A percentile compares a stretch with the other conserved stretches of the same genome.
These are phyloP conservation scores for Chaetorhynchus papuensis DNA, from an alignment of 2,113 vertebrate genomes.

Conservation along the genomic window DNA sequence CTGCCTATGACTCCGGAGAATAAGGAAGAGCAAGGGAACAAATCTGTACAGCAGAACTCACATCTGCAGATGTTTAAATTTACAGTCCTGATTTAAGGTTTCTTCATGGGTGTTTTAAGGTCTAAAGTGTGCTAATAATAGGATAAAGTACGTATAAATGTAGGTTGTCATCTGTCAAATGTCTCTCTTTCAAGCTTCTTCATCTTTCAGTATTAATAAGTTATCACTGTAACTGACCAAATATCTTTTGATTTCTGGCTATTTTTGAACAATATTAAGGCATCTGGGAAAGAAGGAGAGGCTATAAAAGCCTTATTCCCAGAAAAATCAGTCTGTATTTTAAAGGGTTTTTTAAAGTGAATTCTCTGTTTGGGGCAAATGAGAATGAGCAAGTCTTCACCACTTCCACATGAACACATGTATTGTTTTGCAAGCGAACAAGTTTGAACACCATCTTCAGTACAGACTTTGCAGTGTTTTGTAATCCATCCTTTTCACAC, in stretches of 20 bases:
- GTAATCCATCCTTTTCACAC: not conserved
- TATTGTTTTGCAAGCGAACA: not conserved
- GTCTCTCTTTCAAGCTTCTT: not conserved
- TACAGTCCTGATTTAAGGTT: not conserved
- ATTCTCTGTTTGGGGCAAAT: not conserved
- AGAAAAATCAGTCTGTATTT: not conserved
- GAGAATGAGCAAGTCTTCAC: not conserved
- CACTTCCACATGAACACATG: not conserved
- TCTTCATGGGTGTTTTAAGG: not conserved
- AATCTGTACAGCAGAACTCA: not conserved
- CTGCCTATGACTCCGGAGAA: not conserved
- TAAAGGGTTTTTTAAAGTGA: not conserved
- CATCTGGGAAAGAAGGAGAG: not conserved
- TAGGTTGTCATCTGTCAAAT: not conserved
- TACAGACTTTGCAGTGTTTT: not conserved
- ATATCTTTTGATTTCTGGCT: not conserved
- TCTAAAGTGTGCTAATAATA: not conserved
- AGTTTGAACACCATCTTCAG: not conserved
- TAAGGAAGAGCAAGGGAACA: not conserved
- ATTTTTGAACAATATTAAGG: not conserved
- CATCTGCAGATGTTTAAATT: not conserved
- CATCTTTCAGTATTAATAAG: slow-evolving; percentile 8
- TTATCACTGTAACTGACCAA: not conserved
- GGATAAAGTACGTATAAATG: not conserved
- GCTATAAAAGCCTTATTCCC: not conserved